Base-by-base conservation (phyloP, 2,113 vertebrate species). In the Phyllostomus hastatus region DNA sequence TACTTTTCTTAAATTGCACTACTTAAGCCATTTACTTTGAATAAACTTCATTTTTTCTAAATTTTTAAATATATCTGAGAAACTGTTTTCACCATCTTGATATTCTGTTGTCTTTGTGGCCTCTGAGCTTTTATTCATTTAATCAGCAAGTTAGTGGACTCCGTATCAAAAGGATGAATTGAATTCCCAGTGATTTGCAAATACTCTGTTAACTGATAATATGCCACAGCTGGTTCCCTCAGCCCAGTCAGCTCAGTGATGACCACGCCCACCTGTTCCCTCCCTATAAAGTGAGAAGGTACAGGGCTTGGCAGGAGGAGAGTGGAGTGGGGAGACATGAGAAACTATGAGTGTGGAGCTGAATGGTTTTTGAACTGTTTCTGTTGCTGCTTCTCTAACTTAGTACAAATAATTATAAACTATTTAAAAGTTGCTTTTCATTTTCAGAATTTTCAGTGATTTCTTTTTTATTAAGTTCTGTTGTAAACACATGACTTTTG, bases 401-500 rank as follows among this genome's bases (percentile, higher is more conserved):
- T 90, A 78, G 17, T 78, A 26, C 20, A 88, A 48, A 33, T 88
- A 73, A 82, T 81, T 87, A 41, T 31, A 35, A 95, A 84, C 73
- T 78, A 72, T 70, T 84, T 84, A 41, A 78, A 94, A 75, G 28
- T 69, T 81, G 22, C 0, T 15, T 92, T 95, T 95, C 46, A 35
- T 78, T 78, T 93, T 93, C 15, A 70, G 16, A 86, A 82, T 88
- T 88, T 90, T 83, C 89, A 76, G 64, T 81, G 31, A 35, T 69
- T 79, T 72, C 16, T 94, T 80, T 86, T 1, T 95, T 38, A 43
- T 85, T 83, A 69, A 33, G 57, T 50, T 31, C 10, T 38, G 24
- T 90, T 90, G 10, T 91, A 64, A 94, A 90, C 82, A 38, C 24
- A n/a, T 82, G 33, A n/a, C 35, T 95, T 93, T 64, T 80, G 59